These are phyloP conservation scores for Notospermus geniculatus DNA, from an alignment of 1,140 invertebrate genomes.

Conservation along the genomic window DNA sequence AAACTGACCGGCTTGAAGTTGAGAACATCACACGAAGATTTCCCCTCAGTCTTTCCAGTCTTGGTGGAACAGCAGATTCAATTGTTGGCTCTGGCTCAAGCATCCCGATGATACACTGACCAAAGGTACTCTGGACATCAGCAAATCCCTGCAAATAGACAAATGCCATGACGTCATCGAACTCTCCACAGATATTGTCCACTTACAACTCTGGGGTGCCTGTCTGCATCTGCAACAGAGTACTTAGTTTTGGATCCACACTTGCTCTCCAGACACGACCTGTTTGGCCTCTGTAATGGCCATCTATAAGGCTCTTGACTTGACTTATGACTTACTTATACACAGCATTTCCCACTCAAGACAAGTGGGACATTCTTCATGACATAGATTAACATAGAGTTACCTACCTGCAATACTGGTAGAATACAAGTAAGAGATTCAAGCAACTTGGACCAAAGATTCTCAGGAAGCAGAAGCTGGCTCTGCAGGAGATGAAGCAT, in stretches of 20 bases:
- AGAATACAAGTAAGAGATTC: conserved; percentile 30
- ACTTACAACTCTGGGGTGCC: no score
- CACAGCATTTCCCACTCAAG: no score
- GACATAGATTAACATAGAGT: no score
- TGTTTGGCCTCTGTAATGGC: no score
- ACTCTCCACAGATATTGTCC: background rate
- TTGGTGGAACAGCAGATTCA: conserved; percentile 24
- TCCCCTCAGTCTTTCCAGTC: conserved; percentile 40
- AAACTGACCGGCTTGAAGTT: conserved; percentile 20
- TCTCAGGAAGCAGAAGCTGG: conserved; percentile 39
- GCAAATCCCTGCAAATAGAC: conserved; percentile 33
- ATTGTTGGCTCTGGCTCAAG: conserved; percentile 31
- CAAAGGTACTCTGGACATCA: conserved; percentile 33
- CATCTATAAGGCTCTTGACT: no score
- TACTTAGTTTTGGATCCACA: no score
- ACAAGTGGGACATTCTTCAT: no score
- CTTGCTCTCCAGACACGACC: no score
- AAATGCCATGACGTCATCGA: background rate
- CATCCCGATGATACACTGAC: conserved; percentile 36
- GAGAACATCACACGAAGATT: conserved; percentile 40
- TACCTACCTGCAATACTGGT: conserved; percentile 39
- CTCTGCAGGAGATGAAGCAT: conserved; percentile 39
- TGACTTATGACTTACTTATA: no score
- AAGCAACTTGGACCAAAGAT: conserved; percentile 36
- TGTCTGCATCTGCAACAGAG: no score